These are phyloP conservation scores for Chaetophractus vellerosus DNA, from an alignment of 2,797 vertebrate species.

Conservation along the genomic window DNA sequence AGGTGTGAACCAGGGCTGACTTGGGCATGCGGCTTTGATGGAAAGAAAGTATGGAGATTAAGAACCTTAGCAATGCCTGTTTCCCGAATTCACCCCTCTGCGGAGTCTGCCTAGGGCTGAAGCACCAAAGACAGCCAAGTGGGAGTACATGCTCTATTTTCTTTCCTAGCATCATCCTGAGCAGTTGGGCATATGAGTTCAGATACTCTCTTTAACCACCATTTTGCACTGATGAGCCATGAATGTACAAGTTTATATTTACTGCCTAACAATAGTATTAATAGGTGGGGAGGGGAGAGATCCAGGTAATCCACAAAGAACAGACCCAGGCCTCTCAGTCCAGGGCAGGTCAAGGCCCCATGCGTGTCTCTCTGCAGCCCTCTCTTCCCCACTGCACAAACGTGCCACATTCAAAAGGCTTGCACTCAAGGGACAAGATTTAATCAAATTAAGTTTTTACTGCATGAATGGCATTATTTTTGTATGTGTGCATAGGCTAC, in stretches of 20 bases:
- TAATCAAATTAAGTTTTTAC: conserved; percentile 29
- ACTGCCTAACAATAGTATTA: not conserved
- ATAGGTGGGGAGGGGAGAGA: not conserved
- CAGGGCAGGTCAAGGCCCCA: not conserved
- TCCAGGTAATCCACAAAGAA: not conserved
- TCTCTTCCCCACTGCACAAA: not conserved
- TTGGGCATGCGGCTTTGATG: not conserved
- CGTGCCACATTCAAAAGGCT: not conserved
- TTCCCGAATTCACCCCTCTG: not conserved
- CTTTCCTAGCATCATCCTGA: not conserved
- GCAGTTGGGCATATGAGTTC: not conserved
- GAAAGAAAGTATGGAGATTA: not conserved
- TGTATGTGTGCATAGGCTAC: not conserved
- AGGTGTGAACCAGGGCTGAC: not conserved
- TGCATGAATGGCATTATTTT: conserved; percentile 7
- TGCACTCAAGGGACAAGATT: not conserved
- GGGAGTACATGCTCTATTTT: not conserved
- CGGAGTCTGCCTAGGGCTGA: not conserved
- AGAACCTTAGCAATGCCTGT: not conserved
- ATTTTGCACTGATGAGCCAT: not conserved
- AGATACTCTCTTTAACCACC: not conserved
- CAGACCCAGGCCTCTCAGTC: not conserved
- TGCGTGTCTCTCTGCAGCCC: no score
- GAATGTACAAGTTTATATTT: conserved; percentile 13
- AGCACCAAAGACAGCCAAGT: not conserved